phyloP scores from a whole-genome alignment of 2,113 vertebrate species.

The Podarcis raffonei region DNA sequence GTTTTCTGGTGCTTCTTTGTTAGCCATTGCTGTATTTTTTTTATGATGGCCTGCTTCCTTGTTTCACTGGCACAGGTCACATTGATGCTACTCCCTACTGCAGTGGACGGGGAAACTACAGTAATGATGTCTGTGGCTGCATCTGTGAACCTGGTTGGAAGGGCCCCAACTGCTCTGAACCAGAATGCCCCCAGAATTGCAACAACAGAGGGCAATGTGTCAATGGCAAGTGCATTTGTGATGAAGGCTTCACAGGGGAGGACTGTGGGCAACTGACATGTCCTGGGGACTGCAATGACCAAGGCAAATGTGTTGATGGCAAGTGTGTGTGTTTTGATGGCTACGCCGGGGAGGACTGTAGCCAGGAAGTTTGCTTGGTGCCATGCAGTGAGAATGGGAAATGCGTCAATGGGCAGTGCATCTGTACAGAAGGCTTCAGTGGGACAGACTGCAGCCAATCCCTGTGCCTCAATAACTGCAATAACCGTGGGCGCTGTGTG shows the following conservation, averaged over 20 bases:
- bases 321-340: slow-evolving; percentile 92
- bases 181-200: slow-evolving; percentile 66
- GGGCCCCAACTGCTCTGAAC: slow-evolving; percentile 79
- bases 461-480: slow-evolving; percentile 90
- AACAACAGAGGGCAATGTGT: slow-evolving; percentile 68
- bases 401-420: slow-evolving; percentile 85
- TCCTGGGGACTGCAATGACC: slow-evolving; percentile 91
- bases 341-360: slow-evolving; percentile 85
- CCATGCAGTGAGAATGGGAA: slow-evolving; percentile 85
- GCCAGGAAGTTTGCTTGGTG: slow-evolving; percentile 82
- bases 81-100: slow-evolving; percentile 90
- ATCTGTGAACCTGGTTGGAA: slow-evolving; percentile 80
- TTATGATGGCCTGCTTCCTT: background rate
- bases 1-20: background rate
- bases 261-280: slow-evolving; percentile 90
- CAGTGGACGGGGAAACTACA: slow-evolving; percentile 92
- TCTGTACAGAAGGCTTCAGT: slow-evolving; percentile 87
- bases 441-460: slow-evolving; percentile 87
- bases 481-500: slow-evolving; percentile 86
- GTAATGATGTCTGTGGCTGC: slow-evolving; percentile 79
- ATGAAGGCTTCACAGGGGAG: slow-evolving; percentile 81
- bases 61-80: slow-evolving; percentile 74
- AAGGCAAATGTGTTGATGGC: slow-evolving; percentile 90
- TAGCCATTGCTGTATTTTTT: background rate
- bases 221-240: slow-evolving; percentile 84